Conservation (phyloP, 2,888 invertebrate genomes). For the Scaptomyza tumidula region DNA sequence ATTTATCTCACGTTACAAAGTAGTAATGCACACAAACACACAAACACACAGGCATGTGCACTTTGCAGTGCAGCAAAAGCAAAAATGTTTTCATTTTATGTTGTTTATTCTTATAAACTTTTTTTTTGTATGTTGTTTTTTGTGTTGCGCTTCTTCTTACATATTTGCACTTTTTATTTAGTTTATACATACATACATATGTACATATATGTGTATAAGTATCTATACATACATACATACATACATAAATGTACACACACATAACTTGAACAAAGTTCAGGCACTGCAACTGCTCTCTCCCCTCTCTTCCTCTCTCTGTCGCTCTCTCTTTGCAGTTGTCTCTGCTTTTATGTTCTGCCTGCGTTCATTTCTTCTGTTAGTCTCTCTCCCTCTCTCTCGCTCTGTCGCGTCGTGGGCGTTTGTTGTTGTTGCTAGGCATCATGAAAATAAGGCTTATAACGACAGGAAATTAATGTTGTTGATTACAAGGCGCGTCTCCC, state of each 20-base stretch:
- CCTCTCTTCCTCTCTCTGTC: neutral
- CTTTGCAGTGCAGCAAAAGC: conserved; percentile 30
- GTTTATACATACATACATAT: conserved; percentile 42
- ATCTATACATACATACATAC: neutral
- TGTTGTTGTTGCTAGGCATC: conserved; percentile 40
- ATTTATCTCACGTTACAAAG: conserved; percentile 76
- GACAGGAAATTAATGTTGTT: conserved; percentile 75
- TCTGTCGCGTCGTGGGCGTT: conserved; percentile 19
- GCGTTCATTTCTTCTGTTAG: conserved; percentile 21
- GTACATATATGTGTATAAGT: neutral
- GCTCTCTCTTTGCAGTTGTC: neutral
- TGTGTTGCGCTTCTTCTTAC: conserved; percentile 47
- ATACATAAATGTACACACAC: conserved; percentile 12
- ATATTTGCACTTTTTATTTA: conserved; percentile 51
- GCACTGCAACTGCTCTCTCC: conserved; percentile 8
- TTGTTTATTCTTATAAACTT: conserved; percentile 49
- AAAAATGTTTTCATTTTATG: conserved; percentile 60
- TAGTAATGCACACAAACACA: conserved; percentile 28
- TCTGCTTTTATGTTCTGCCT: conserved; percentile 26
- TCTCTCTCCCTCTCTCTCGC: neutral
- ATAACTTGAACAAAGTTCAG: conserved; percentile 47
- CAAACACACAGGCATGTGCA: conserved; percentile 10
- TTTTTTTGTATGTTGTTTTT: neutral
- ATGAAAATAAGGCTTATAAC: conserved; percentile 48
- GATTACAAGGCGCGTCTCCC: conserved; percentile 51